phyloP scores from a whole-genome alignment of 2,888 invertebrate species.

The Ecdyonurus torrentis region DNA sequence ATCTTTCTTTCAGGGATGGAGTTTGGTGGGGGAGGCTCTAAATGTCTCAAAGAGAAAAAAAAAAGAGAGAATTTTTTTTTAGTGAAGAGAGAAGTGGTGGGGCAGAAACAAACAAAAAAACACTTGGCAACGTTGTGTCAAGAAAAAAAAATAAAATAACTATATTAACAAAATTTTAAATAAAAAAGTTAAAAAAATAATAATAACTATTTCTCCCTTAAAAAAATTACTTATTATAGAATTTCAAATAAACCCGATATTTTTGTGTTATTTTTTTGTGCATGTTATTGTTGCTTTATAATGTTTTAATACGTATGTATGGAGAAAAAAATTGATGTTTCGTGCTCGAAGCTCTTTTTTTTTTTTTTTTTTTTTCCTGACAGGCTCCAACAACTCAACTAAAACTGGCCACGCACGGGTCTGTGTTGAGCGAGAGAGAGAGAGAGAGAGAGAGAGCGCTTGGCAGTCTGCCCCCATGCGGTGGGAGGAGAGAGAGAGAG shows the following conservation, averaged over 20 bases:
- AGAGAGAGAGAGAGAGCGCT: not conserved
- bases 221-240: no score
- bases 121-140: not conserved
- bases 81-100: no score
- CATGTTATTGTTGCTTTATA: no score
- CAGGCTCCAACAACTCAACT: not conserved
- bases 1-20: not conserved
- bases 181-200: not conserved
- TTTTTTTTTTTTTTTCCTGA: not conserved
- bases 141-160: no score
- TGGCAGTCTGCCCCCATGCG: not conserved
- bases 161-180: no score
- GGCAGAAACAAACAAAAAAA: not conserved
- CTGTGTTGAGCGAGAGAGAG: not conserved
- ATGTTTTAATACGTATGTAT: no score
- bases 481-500: not conserved
- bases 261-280: no score
- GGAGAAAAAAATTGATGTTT: not conserved
- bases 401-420: not conserved
- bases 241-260: no score
- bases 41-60: not conserved
- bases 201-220: not conserved
- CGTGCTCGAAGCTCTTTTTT: not conserved
- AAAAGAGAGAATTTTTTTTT: not conserved
- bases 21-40: not conserved